phyloP scores from a whole-genome alignment of 2,888 invertebrate species.

The Morinoia aosen region DNA sequence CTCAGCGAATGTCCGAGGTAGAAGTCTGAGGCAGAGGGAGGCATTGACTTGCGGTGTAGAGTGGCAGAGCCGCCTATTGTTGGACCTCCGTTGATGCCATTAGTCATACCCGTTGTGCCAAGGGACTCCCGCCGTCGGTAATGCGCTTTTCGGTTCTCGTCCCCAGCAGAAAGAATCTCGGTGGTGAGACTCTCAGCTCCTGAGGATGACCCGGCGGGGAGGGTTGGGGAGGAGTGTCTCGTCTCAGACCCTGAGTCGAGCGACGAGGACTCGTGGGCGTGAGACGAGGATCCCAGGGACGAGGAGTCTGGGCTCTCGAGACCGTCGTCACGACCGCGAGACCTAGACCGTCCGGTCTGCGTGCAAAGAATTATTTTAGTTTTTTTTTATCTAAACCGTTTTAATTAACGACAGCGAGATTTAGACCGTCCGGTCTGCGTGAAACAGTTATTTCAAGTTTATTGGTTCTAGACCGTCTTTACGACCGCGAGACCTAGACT shows the following conservation, averaged over 20 bases:
- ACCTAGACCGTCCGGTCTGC: constrained; percentile 67
- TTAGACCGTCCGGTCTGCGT: no score
- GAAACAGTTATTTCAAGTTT: no score
- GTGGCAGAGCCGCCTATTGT: neutral
- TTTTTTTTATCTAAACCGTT: no score
- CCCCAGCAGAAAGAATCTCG: neutral
- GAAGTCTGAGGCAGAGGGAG: constrained; percentile 32
- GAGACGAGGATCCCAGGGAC: constrained; percentile 66
- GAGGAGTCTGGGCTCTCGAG: constrained; percentile 68
- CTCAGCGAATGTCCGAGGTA: constrained; percentile 42
- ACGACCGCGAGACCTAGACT: no score
- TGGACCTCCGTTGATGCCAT: neutral
- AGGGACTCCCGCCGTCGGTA: constrained; percentile 39
- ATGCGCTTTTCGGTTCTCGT: neutral
- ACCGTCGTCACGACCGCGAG: constrained; percentile 66
- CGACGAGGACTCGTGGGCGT: constrained; percentile 65
- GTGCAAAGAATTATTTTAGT: no score
- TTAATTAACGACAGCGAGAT: no score
- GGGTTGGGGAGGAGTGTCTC: constrained; percentile 64
- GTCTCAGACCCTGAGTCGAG: constrained; percentile 67
- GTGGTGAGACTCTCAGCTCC: neutral
- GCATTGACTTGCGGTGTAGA: constrained; percentile 27
- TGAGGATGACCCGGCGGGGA: constrained; percentile 53
- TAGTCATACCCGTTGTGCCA: constrained; percentile 8
- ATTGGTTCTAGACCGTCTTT: no score